phyloP scores from a whole-genome alignment of 2,113 vertebrate genomes.

The Bettongia penicillata region DNA sequence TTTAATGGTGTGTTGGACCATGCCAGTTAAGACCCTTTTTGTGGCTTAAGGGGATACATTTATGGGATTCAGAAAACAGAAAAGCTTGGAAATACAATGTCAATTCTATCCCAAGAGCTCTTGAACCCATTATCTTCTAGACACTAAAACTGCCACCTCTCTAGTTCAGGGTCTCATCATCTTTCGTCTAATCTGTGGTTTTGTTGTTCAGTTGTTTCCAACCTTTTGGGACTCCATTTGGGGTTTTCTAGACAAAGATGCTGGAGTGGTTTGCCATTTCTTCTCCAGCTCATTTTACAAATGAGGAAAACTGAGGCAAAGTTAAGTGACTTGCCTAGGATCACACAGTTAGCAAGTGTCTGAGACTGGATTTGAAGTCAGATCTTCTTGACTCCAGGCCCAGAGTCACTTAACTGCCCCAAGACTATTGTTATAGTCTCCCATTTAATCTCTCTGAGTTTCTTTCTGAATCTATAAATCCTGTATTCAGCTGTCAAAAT shows the following conservation, averaged over 20 bases:
- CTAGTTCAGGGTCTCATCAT: not conserved
- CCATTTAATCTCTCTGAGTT: not conserved
- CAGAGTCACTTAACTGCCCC: too few relatives aligned
- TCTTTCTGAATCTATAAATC: not conserved
- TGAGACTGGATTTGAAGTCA: not conserved
- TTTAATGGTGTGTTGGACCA: not conserved
- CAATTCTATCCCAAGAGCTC: not conserved
- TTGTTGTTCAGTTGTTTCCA: too few relatives aligned
- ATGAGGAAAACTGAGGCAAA: not conserved
- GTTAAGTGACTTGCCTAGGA: not conserved
- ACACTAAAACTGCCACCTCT: not conserved
- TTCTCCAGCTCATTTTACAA: not conserved
- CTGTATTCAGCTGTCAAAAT: not conserved
- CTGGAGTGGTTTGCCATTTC: too few relatives aligned
- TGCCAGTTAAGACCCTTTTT: not conserved
- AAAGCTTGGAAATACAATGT: not conserved
- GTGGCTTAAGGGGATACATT: not conserved
- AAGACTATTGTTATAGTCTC: too few relatives aligned
- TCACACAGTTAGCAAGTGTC: not conserved
- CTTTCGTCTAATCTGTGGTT: not conserved
- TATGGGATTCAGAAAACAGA: not conserved
- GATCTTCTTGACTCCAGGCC: too few relatives aligned
- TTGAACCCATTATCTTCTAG: not conserved
- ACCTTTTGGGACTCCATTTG: too few relatives aligned
- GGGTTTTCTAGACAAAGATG: too few relatives aligned